Evolutionary conservation across 2,888 invertebrate genomes (phyloP).

Genomic region (Anorthoa munda): DNA sequence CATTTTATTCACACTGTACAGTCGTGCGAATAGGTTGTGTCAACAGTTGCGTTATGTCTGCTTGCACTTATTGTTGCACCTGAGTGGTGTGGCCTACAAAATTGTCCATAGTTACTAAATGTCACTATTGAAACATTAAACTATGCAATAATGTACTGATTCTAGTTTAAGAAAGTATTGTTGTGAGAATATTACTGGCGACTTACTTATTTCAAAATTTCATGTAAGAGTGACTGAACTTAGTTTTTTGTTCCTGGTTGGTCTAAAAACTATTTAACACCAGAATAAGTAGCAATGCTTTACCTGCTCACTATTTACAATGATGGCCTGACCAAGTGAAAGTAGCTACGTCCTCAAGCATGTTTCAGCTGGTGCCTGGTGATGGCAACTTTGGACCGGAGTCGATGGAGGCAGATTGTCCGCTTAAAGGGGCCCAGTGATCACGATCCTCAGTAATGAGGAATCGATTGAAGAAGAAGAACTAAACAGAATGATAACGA

Average conservation of each 20-base stretch:
- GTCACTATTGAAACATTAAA: constrained; percentile 25
- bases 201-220: neutral
- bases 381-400: too few relatives aligned
- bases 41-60: constrained; percentile 50
- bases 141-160: constrained; percentile 9
- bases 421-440: too few relatives aligned
- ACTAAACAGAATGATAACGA: too few relatives aligned
- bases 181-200: neutral
- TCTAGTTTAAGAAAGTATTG: neutral
- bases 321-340: too few relatives aligned
- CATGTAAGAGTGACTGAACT: neutral
- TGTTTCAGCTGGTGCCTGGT: too few relatives aligned
- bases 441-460: too few relatives aligned
- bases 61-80: constrained; percentile 44
- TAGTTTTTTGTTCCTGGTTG: too few relatives aligned
- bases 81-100: constrained; percentile 36
- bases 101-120: constrained; percentile 25
- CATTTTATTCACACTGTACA: constrained; percentile 34
- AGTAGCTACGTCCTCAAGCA: too few relatives aligned
- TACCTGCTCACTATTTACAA: too few relatives aligned
- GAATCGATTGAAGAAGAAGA: too few relatives aligned
- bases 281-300: too few relatives aligned
- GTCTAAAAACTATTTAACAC: neutral
- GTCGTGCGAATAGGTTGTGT: constrained; percentile 53
- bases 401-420: too few relatives aligned